These are phyloP conservation scores for Heteromurus nitidus DNA, from an alignment of 2,888 invertebrate genomes.

Conservation along the genomic window DNA sequence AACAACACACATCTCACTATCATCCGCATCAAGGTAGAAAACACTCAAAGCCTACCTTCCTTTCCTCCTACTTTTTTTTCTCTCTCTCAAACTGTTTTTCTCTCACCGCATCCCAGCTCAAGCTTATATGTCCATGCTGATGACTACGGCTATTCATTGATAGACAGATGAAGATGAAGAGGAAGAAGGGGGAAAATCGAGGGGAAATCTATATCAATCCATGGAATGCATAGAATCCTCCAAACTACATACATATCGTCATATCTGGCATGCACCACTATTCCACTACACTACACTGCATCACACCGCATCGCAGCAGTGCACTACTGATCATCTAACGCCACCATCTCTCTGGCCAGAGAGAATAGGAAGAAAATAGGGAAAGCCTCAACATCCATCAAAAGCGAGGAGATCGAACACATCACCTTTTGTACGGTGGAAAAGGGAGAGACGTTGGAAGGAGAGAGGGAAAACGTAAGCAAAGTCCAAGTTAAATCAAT, in stretches of 20 bases:
- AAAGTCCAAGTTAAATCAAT: conserved; percentile 13
- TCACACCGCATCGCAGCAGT: conserved; percentile 12
- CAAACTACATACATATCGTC: not conserved
- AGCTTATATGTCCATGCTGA: conserved; percentile 9
- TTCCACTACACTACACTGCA: conserved; percentile 15
- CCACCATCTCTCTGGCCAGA: not conserved
- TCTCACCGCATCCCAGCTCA: not conserved
- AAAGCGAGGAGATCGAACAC: conserved; percentile 28
- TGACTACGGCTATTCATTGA: conserved; percentile 47
- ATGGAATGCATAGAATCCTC: not conserved
- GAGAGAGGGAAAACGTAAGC: conserved; percentile 13
- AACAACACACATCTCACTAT: not conserved
- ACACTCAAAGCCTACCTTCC: conserved; percentile 7
- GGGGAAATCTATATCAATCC: conserved; percentile 32
- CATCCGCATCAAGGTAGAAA: conserved; percentile 16
- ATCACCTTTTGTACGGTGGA: conserved; percentile 45
- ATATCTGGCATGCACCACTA: too few relatives aligned
- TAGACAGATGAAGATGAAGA: conserved; percentile 62
- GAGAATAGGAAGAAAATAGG: not conserved
- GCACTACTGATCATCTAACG: not conserved
- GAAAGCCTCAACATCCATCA: conserved; percentile 56
- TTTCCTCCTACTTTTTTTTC: conserved; percentile 18
- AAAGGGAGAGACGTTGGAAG: conserved; percentile 16
- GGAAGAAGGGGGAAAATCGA: conserved; percentile 44
- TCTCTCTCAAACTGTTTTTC: too few relatives aligned